Evolutionary conservation across 2,113 vertebrate species (phyloP), one percentile per base, ranked within the genome.

Genomic region (Jaculus jaculus): DNA sequence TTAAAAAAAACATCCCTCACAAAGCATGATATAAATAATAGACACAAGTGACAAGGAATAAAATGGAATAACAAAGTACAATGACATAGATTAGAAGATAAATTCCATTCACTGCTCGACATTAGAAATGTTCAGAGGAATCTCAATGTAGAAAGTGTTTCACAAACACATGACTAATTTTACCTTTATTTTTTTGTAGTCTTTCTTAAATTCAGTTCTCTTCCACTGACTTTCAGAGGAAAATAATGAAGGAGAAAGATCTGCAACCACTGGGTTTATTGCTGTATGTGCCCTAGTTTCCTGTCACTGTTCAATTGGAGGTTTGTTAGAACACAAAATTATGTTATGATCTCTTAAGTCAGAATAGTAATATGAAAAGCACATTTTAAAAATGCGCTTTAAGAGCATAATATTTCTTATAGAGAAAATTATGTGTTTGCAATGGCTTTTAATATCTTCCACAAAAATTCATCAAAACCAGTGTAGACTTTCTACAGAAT

Each of bases 291-390:
- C 84, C 17, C 30, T 51, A 60, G 21, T 87, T 95, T 84, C 18
- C 61, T 61, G 71, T 92, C 95, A 93, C 80, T 94, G 42, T 94
- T 96, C 96, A 97, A 93, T 92, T 95, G 90, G 85, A 96, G 37
- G 84, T 75, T 96, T 96, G 93, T 83, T 93, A 96, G 97, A 96
- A 39, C 63, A 94, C 89, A 30, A 96, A 58, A 68, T 69, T 90
- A 72, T 23, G 30, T 77, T 65, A 26, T 69, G 84, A 96, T 86
- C 82, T 87, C 26, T 89, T 93, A 92, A 84, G 88, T 60, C 71
- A 95, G 93, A 94, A 97, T 71, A 95, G 77, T 54, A 95, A 95
- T 84, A 93, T 94, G 3, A 54, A 18, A 91, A 47, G 18, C 83
- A 96, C 94, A 85, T 77, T 42, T 93, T 58, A 28, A 84, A 84